A percentile compares a stretch with the other conserved stretches of the same genome.
phyloP scores from a whole-genome alignment of 2,113 vertebrate genomes.

The Otolemur garnettii region DNA sequence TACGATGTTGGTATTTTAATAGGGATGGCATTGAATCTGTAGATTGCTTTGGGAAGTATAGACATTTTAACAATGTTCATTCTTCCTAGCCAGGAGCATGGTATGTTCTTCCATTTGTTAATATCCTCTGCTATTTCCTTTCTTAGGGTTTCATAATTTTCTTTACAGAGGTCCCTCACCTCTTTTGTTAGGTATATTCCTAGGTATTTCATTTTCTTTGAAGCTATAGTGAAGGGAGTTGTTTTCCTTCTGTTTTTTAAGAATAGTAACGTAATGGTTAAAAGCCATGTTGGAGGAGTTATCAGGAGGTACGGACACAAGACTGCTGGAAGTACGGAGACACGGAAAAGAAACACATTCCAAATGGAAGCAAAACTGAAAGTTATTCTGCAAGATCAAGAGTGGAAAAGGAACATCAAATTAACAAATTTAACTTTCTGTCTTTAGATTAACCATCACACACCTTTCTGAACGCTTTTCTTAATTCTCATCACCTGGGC shows the following conservation, averaged over 20 bases:
- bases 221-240: too few species aligned
- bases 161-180: too few species aligned
- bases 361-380: neutral
- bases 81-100: too few species aligned
- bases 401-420: neutral
- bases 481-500: neutral
- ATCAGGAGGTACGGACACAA: neutral
- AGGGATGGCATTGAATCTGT: too few species aligned
- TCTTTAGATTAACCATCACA: neutral
- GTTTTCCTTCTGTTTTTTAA: neutral
- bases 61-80: too few species aligned
- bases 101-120: too few species aligned
- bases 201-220: too few species aligned
- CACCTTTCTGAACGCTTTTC: neutral
- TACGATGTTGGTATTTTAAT: too few species aligned
- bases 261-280: neutral
- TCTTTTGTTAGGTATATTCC: too few species aligned
- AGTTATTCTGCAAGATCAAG: neutral
- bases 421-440: neutral
- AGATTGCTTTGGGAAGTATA: too few species aligned
- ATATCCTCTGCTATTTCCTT: too few species aligned
- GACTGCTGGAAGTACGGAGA: neutral
- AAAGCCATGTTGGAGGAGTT: neutral
- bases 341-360: neutral
- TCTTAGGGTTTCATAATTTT: too few species aligned